Percentiles rank a stretch among this genome's conserved stretches.
Conservation (phyloP, 2,888 invertebrate species). For the Nycteola revayana region DNA sequence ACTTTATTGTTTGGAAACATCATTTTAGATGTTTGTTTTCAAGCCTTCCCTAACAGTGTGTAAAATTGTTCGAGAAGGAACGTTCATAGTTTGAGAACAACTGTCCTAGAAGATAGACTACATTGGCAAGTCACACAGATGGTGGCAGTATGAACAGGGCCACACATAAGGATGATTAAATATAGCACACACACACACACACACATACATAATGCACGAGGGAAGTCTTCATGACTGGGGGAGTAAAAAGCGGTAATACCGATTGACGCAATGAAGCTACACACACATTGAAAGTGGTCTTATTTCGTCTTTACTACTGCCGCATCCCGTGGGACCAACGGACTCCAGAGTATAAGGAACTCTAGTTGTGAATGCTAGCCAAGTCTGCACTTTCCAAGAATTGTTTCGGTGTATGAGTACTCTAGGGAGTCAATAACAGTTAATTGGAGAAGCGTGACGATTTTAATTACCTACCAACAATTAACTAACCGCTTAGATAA, state of each 20-base stretch:
- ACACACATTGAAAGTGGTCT: conserved; percentile 60
- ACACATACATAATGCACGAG: conserved; percentile 46
- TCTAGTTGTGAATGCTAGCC: conserved; percentile 65
- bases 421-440: conserved; percentile 49
- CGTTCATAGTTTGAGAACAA: conserved; percentile 56
- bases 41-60: no score
- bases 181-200: conserved; percentile 72
- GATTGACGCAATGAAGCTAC: conserved; percentile 73
- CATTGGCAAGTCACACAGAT: conserved; percentile 76
- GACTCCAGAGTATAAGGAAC: conserved; percentile 61
- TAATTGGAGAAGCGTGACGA: conserved; percentile 41
- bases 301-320: conserved; percentile 72
- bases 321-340: conserved; percentile 75
- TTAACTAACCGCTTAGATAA: background rate
- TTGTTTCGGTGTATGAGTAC: conserved; percentile 45
- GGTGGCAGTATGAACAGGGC: conserved; percentile 60
- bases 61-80: no score
- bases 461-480: conserved; percentile 1
- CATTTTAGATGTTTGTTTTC: no score
- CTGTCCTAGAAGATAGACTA: conserved; percentile 65
- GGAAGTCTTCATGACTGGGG: conserved; percentile 63
- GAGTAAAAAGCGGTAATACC: conserved; percentile 62
- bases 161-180: conserved; percentile 70
- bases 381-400: conserved; percentile 53
- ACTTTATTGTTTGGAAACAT: conserved; percentile 37